Evolutionary conservation across 2,888 invertebrate species (phyloP), one percentile per base, ranked within the genome.

Genomic region (Oscheius onirici): DNA sequence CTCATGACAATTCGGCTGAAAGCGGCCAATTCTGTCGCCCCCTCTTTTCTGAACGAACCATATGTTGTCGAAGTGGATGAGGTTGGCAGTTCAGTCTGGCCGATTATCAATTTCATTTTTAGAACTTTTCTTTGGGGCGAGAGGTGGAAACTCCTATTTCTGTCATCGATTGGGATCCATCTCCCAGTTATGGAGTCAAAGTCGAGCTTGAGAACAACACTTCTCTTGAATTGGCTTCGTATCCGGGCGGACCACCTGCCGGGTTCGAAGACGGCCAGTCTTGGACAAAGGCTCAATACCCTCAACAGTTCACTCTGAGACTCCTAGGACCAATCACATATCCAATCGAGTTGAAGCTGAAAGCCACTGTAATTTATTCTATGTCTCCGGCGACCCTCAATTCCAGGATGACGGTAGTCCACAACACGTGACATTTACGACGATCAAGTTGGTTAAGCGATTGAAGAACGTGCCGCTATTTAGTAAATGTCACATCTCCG

Each of bases 101-200:
- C 1, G 46, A 46, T 13, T 8, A 5, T 34, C 10, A 49, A 17
- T 17, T 1, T 13, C 1, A 1, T 24, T 44, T 74, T n/a, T 24
- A 73, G 78, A 70, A 66, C 43, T 60, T 78, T 0, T 72, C 76
- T 22, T 15, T 80, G 0, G 82, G 83, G 40, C 71, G 80, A 8
- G 73, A 80, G 28, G 69, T 85, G 44, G 77, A 81, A 2, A 84
- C 84, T 1, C 82, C 84, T 15, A 75, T 86, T 5, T 68, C 82
- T 20, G 86, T 84, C 3, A 75, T 86, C 26, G 86, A 86, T 58
- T 79, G 83, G 78, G 86, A 86, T 73, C 85, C 86, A 1, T 63
- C 79, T 0, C 68, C 71, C 11, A 54, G 20, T 28, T 86, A 85
- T 55, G 65, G 74, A 13, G 70, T 86, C 57, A 78, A 71, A 13